phyloP scores from a whole-genome alignment of 2,888 invertebrate genomes.

The Azorinus chamasolen region DNA sequence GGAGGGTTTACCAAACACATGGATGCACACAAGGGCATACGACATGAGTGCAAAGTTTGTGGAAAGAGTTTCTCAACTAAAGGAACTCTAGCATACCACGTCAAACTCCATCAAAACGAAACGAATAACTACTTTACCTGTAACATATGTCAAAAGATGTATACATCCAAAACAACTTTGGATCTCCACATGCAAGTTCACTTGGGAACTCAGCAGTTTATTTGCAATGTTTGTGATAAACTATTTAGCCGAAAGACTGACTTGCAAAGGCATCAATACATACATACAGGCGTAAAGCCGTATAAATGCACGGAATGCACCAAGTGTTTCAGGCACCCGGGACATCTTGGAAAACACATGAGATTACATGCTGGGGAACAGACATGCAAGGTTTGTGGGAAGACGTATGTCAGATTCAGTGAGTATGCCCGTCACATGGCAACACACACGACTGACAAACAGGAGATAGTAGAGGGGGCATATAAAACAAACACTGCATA shows the following conservation, averaged over 20 bases:
- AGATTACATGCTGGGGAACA: constrained; percentile 15
- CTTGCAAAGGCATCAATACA: constrained; percentile 15
- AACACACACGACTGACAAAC: constrained; percentile 10
- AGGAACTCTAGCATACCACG: too few relatives aligned
- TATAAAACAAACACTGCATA: too few relatives aligned
- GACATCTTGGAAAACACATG: constrained; percentile 24
- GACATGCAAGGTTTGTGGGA: constrained; percentile 30
- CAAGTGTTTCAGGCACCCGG: constrained; percentile 9
- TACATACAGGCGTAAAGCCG: constrained; percentile 31
- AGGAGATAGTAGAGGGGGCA: background rate
- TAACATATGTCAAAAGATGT: constrained; percentile 17
- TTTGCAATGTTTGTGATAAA: constrained; percentile 22
- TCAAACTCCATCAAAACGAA: too few relatives aligned
- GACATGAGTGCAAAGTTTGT: too few relatives aligned
- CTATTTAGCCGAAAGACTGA: constrained; percentile 30
- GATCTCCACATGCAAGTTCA: constrained; percentile 32
- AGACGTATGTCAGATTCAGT: constrained; percentile 14
- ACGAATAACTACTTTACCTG: background rate
- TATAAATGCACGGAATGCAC: constrained; percentile 28
- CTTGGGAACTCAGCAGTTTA: constrained; percentile 20
- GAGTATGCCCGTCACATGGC: constrained; percentile 20
- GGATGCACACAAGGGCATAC: too few relatives aligned
- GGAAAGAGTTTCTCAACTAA: too few relatives aligned
- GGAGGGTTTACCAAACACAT: too few relatives aligned
- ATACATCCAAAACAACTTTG: background rate